Base-by-base conservation (phyloP, 2,113 vertebrate genomes). In the Grallaria varia region DNA sequence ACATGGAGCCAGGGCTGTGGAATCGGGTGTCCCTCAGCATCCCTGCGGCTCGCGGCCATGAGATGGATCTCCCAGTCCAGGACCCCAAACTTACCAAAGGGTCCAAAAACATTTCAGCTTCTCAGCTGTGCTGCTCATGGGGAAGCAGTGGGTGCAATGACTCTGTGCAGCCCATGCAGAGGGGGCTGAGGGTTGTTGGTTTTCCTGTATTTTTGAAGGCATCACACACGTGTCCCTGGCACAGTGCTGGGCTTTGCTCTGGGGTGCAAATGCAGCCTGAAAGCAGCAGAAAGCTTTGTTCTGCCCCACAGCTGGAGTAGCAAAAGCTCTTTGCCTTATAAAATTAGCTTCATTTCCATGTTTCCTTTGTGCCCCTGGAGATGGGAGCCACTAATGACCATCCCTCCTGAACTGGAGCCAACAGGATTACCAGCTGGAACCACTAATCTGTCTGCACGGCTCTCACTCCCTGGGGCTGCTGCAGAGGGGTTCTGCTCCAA, bases 1-100 rank as follows among this genome's bases (percentile, higher is more conserved):
- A 5, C 0, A 0, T 2, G 1, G 56, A 30, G 31, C 31, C 1
- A 3, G 11, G 45, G 76, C n/a, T 30, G 18, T 25, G 33, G 28
- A 6, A 27, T 15, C 6, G 2, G 21, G 33, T 37, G 31, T 53
- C 31, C 16, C 16, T 14, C 5, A 1, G 53, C 39, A 37, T 3
- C 27, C 9, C 31, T 31, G 37, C 0, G 0, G 31, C 58, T 47
- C 40, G 6, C 0, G 0, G 64, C 39, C 49, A 1, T 16, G 27
- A 15, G 58, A 28, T 12, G 28, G 19, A 47, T 49, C n/a, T 30
- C 33, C 73, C 30, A 23, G 7, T 39, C 67, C 18, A 25, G 55
- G n/a, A n/a, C 56, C 33, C 12, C 56, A 21, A 10, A 12, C 39
- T 21, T 75, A 40, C 63, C 23, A 20, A 10, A 40, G 59, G 31